Conservation (phyloP, 2,888 invertebrate species). For the Troides helena region DNA sequence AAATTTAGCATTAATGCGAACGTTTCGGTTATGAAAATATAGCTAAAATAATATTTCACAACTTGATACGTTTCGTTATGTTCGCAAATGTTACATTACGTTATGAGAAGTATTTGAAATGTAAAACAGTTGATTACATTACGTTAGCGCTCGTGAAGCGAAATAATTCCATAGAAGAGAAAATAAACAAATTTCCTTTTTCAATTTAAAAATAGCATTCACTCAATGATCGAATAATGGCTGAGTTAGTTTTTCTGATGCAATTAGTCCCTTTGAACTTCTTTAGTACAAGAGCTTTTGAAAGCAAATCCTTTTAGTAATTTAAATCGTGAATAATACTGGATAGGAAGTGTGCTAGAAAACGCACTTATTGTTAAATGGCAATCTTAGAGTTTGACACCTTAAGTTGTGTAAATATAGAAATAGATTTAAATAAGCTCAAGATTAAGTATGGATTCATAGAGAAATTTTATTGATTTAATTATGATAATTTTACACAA, state of each 20-base stretch:
- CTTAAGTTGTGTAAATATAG: not conserved
- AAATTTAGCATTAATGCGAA: not conserved
- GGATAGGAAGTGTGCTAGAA: not conserved
- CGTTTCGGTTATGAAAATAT: not conserved
- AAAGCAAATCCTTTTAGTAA: constrained; percentile 7
- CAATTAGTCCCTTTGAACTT: constrained; percentile 23
- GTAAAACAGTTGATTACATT: constrained; percentile 24
- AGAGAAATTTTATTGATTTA: not conserved
- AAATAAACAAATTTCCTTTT: constrained; percentile 25
- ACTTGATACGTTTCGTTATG: constrained; percentile 12
- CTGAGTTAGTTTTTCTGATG: constrained; percentile 17
- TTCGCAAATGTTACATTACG: constrained; percentile 19
- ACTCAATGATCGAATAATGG: constrained; percentile 16
- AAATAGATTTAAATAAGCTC: not conserved
- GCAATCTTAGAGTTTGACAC: not conserved
- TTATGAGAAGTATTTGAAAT: constrained; percentile 26
- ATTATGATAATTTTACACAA: too few species aligned
- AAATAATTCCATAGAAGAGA: constrained; percentile 19
- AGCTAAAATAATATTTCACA: constrained; percentile 8
- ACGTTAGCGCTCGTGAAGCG: constrained; percentile 9
- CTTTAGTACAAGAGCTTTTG: constrained; percentile 6
- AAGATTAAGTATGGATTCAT: too few species aligned
- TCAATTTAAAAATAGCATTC: constrained; percentile 22
- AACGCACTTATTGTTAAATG: not conserved
- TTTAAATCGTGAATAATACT: not conserved